Conservation (phyloP, 2,888 invertebrate genomes). For the Caenorhabditis panamensis region DNA sequence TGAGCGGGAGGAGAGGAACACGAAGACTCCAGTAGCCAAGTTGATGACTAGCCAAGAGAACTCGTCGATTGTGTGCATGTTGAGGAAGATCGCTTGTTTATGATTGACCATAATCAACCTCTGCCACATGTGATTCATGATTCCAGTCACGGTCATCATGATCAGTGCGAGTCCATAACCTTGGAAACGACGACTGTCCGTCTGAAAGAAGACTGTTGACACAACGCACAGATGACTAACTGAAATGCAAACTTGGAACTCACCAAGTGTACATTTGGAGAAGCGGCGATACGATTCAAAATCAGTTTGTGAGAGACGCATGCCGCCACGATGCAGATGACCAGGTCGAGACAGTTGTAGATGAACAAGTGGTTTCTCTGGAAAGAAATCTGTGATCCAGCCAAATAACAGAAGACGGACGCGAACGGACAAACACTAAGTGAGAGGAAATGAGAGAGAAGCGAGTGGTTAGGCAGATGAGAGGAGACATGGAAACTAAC, state of each 20-base stretch:
- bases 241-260: too few species aligned
- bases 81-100: conserved; percentile 53
- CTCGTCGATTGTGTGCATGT: conserved; percentile 61
- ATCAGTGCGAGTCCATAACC: conserved; percentile 52
- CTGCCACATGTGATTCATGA: conserved; percentile 55
- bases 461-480: conserved; percentile 21
- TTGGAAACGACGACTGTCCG: conserved; percentile 49
- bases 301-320: conserved; percentile 53
- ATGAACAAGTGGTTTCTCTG: conserved; percentile 53
- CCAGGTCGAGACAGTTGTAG: conserved; percentile 54
- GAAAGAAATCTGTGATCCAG: neutral
- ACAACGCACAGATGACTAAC: too few species aligned
- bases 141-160: conserved; percentile 32
- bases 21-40: conserved; percentile 49
- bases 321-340: conserved; percentile 50
- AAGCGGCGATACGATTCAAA: conserved; percentile 49
- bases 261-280: conserved; percentile 54
- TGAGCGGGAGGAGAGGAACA: conserved; percentile 33
- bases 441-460: conserved; percentile 6
- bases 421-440: conserved; percentile 20
- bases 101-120: conserved; percentile 50
- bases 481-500: conserved; percentile 28
- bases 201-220: conserved; percentile 27
- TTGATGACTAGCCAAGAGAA: conserved; percentile 60
- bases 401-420: neutral